These are phyloP conservation scores for Priocnemis perturbator DNA, from an alignment of 2,888 invertebrate genomes.

Conservation along the genomic window DNA sequence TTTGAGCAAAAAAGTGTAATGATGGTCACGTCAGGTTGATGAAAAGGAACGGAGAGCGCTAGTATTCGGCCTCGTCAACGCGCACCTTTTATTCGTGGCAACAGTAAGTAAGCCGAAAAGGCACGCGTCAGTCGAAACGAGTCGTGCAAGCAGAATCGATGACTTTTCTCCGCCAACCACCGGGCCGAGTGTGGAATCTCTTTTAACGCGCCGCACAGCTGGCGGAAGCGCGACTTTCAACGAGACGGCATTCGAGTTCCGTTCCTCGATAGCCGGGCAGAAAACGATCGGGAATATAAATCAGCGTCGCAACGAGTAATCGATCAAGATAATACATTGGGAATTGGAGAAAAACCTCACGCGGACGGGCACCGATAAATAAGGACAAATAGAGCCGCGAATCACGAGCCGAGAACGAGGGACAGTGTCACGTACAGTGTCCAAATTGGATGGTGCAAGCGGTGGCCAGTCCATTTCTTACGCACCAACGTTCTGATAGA, in stretches of 20 bases:
- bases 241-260: conserved; percentile 22
- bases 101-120: too few relatives aligned
- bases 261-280: conserved; percentile 20
- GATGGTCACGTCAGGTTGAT: too few relatives aligned
- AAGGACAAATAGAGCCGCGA: conserved; percentile 52
- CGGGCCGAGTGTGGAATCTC: not conserved
- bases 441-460: not conserved
- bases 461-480: not conserved
- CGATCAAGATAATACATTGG: conserved; percentile 60
- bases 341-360: conserved; percentile 52
- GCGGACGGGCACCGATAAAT: conserved; percentile 52
- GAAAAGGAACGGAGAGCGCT: too few relatives aligned
- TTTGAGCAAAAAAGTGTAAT: too few relatives aligned
- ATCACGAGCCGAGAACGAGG: conserved; percentile 34
- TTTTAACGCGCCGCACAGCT: conserved; percentile 6
- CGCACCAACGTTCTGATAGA: too few relatives aligned
- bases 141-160: too few relatives aligned
- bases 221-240: conserved; percentile 2
- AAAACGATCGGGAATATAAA: conserved; percentile 55
- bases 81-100: too few relatives aligned
- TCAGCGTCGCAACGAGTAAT: conserved; percentile 60
- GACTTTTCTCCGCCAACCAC: too few relatives aligned
- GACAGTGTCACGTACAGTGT: conserved; percentile 1
- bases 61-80: too few relatives aligned
- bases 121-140: too few relatives aligned